Evolutionary conservation across 2,888 invertebrate genomes (phyloP).

Genomic region (Hemaris fuciformis): DNA sequence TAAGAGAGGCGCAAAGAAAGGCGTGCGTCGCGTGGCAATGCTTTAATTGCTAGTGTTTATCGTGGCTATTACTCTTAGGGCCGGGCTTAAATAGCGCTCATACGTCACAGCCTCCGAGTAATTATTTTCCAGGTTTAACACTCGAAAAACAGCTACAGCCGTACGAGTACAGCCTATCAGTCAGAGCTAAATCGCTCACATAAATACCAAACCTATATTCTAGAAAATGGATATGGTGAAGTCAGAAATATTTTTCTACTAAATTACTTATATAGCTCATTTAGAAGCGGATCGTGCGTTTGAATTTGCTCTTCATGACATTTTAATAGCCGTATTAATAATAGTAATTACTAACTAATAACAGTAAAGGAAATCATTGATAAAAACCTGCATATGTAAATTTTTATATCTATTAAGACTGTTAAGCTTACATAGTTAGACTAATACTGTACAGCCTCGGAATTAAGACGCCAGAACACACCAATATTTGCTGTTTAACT

Average conservation of each 20-base stretch:
- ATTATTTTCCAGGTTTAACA: conserved; percentile 76
- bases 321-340: no score
- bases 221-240: background rate
- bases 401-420: no score
- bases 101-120: conserved; percentile 76
- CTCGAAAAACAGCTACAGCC: conserved; percentile 65
- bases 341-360: no score
- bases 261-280: background rate
- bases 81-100: conserved; percentile 74
- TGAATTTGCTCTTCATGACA: no score
- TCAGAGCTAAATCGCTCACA: conserved; percentile 40
- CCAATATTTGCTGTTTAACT: no score
- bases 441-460: no score
- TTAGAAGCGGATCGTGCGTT: no score
- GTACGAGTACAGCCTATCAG: conserved; percentile 60
- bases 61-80: conserved; percentile 74
- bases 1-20: conserved; percentile 71
- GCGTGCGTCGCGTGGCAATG: conserved; percentile 79
- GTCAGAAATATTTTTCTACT: background rate
- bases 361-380: no score
- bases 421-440: no score
- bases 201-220: conserved; percentile 9
- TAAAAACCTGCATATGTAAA: no score
- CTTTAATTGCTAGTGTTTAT: conserved; percentile 79
- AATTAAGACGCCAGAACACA: no score